Evolutionary conservation across 1,140 invertebrate species (phyloP).

Genomic region (Camponotus vicinus): DNA sequence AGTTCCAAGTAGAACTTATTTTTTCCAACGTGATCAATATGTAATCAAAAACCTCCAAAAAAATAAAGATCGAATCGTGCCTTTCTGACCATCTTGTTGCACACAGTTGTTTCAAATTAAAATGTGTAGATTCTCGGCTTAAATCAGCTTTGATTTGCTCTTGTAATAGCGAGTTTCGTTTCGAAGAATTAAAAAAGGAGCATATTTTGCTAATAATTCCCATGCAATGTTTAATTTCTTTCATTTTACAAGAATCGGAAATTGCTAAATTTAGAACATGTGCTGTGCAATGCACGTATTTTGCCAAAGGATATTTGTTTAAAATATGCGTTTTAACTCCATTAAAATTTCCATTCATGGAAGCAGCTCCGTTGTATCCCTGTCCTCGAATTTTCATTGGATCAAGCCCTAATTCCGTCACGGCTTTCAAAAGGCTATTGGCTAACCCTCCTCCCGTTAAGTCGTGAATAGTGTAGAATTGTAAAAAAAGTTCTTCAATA

Average conservation of each 20-base stretch:
- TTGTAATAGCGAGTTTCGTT: not conserved
- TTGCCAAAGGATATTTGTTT: slow-evolving; percentile 27
- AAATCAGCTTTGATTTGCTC: slow-evolving; percentile 15
- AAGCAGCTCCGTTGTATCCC: slow-evolving; percentile 22
- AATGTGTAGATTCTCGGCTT: slow-evolving; percentile 4
- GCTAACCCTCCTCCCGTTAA: slow-evolving; percentile 13
- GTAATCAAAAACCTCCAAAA: slow-evolving; percentile 6
- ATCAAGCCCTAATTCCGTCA: not conserved
- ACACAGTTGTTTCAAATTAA: not conserved
- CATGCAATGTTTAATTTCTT: slow-evolving; percentile 24
- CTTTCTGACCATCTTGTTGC: slow-evolving; percentile 10
- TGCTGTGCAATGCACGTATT: slow-evolving; percentile 27
- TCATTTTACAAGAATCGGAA: slow-evolving; percentile 15
- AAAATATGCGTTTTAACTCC: slow-evolving; percentile 10
- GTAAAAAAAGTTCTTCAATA: slow-evolving; percentile 22
- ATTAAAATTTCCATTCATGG: slow-evolving; percentile 35
- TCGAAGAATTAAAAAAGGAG: slow-evolving; percentile 8
- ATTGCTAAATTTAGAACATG: slow-evolving; percentile 42
- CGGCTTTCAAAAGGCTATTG: not conserved
- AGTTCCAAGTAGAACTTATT: slow-evolving; percentile 1
- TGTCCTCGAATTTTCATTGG: slow-evolving; percentile 24
- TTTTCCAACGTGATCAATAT: not conserved
- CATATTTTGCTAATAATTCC: slow-evolving; percentile 13
- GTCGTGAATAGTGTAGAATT: slow-evolving; percentile 15
- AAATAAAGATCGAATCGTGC: slow-evolving; percentile 1